phyloP scores from a whole-genome alignment of 2,888 invertebrate genomes.

The Callimorpha dominula region DNA sequence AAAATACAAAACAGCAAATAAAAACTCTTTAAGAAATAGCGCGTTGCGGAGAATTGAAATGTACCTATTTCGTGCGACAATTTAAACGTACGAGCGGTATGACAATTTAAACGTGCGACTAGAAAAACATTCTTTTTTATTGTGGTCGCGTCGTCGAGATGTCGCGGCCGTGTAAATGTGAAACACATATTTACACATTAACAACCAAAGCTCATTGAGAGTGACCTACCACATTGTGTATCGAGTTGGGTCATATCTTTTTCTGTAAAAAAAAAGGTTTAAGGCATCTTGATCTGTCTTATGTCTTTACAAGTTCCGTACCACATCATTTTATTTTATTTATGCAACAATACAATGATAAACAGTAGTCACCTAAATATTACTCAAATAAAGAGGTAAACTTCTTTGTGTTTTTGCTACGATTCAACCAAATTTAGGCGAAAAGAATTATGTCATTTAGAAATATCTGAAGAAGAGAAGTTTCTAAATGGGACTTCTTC shows the following conservation, averaged over 20 bases:
- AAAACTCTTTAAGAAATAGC: background rate
- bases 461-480: too few relatives aligned
- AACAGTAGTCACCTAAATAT: background rate
- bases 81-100: constrained; percentile 26
- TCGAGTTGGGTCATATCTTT: constrained; percentile 66
- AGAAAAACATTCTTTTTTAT: constrained; percentile 44
- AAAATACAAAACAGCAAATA: background rate
- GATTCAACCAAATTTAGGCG: too few relatives aligned
- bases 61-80: constrained; percentile 7
- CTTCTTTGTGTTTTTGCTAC: too few relatives aligned
- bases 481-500: too few relatives aligned
- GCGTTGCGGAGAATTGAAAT: constrained; percentile 14
- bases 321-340: constrained; percentile 4
- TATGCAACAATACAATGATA: background rate
- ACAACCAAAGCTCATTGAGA: constrained; percentile 68
- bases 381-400: too few relatives aligned
- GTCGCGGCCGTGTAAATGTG: constrained; percentile 66
- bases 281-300: constrained; percentile 22
- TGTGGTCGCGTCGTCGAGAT: constrained; percentile 37
- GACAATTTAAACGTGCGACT: constrained; percentile 23
- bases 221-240: constrained; percentile 76
- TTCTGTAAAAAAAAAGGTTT: constrained; percentile 40
- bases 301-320: constrained; percentile 43
- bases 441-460: too few relatives aligned
- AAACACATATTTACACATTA: constrained; percentile 75